Conservation (phyloP, 2,113 vertebrate genomes). For the Pterophyllum scalare region DNA sequence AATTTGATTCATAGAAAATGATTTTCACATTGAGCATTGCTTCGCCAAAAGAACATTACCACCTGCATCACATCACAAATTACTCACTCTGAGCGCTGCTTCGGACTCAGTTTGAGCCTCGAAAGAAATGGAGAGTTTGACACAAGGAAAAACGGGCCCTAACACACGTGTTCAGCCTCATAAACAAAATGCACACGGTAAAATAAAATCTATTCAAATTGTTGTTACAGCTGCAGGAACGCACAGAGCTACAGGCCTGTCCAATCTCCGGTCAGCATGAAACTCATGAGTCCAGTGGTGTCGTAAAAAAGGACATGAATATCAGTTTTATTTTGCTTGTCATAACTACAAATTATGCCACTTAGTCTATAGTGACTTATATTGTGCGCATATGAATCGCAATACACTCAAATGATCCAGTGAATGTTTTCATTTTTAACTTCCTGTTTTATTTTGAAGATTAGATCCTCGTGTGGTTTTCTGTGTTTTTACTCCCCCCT, state of each 20-base stretch:
- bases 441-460: background rate
- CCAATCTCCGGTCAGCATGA: too few relatives aligned
- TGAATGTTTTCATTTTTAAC: background rate
- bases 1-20: background rate
- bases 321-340: too few relatives aligned
- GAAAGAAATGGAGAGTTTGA: background rate
- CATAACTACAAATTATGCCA: too few relatives aligned
- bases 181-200: background rate
- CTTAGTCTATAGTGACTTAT: background rate
- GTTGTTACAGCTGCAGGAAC: background rate
- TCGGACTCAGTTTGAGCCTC: slow-evolving; percentile 6
- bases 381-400: background rate
- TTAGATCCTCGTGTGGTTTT: background rate
- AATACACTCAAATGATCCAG: too few relatives aligned
- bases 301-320: too few relatives aligned
- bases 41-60: background rate
- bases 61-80: background rate
- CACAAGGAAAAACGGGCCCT: background rate
- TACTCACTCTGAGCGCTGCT: background rate
- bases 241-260: background rate
- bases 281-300: too few relatives aligned
- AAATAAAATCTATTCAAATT: background rate
- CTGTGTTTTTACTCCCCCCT: background rate
- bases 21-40: background rate
- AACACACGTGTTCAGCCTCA: background rate